These are phyloP conservation scores for Metalampra italica DNA, from an alignment of 2,888 invertebrate species.

Conservation along the genomic window DNA sequence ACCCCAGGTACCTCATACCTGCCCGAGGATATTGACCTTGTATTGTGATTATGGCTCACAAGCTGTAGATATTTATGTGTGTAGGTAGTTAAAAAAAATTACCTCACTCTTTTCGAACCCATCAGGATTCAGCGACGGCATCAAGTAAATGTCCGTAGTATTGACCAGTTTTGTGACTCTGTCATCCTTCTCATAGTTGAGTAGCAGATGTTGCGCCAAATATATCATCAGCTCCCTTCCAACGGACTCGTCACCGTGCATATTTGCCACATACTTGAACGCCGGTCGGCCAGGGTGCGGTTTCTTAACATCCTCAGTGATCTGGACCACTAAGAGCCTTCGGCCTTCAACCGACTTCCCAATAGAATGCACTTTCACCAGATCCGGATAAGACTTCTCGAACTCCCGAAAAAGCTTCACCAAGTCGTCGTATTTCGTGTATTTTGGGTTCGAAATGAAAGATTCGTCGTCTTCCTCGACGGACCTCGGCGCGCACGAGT, in stretches of 20 bases:
- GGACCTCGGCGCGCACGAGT: constrained; percentile 49
- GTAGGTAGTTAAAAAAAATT: constrained; percentile 28
- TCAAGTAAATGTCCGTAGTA: constrained; percentile 93
- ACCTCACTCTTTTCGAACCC: constrained; percentile 93
- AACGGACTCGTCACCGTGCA: constrained; percentile 97
- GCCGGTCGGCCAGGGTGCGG: constrained; percentile 85
- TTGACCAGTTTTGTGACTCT: constrained; percentile 89
- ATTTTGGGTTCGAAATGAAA: constrained; percentile 79
- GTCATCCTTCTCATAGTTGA: constrained; percentile 83
- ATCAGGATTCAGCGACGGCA: constrained; percentile 99
- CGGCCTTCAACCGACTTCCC: constrained; percentile 91
- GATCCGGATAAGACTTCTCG: constrained; percentile 79
- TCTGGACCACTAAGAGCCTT: constrained; percentile 89
- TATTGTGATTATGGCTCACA: too few relatives aligned
- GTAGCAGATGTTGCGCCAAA: constrained; percentile 89
- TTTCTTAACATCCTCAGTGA: constrained; percentile 82
- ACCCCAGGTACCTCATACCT: too few relatives aligned
- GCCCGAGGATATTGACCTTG: too few relatives aligned
- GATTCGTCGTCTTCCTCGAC: constrained; percentile 65
- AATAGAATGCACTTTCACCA: constrained; percentile 85
- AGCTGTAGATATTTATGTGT: too few relatives aligned
- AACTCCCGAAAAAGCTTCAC: constrained; percentile 81
- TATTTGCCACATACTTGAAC: constrained; percentile 96
- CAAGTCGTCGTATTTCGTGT: constrained; percentile 85
- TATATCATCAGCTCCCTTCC: constrained; percentile 91